Conservation (phyloP, 1,140 invertebrate genomes). For the Subanguina moxae region DNA sequence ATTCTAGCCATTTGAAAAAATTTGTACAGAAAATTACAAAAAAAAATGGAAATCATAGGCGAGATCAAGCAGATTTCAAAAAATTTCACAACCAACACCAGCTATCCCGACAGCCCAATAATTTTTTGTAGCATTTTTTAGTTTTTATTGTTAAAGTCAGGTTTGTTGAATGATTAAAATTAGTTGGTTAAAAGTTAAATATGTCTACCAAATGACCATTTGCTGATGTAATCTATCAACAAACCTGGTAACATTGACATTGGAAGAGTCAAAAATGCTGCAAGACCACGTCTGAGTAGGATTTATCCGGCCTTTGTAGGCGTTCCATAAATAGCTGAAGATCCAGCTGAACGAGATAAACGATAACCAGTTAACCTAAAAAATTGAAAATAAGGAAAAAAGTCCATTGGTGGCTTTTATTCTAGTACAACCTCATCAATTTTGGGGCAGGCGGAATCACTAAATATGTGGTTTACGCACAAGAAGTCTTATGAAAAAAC, state of each 20-base stretch:
- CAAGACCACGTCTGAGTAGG: slow-evolving; percentile 22
- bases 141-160: too few relatives aligned
- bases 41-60: too few relatives aligned
- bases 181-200: too few relatives aligned
- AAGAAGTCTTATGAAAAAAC: too few relatives aligned
- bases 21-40: neutral
- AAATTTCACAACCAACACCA: too few relatives aligned
- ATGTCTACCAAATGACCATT: slow-evolving; percentile 5
- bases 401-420: neutral
- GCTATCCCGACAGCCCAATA: too few relatives aligned
- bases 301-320: slow-evolving; percentile 25
- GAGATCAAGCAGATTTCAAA: too few relatives aligned
- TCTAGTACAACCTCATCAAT: neutral
- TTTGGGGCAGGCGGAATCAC: neutral
- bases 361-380: slow-evolving; percentile 27
- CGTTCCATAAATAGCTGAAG: slow-evolving; percentile 39
- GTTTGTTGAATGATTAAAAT: too few relatives aligned
- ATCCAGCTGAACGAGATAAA: slow-evolving; percentile 47
- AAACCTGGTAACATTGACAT: slow-evolving; percentile 42
- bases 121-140: too few relatives aligned
- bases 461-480: neutral
- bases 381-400: neutral
- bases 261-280: slow-evolving; percentile 47
- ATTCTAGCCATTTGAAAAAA: too few relatives aligned
- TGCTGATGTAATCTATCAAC: neutral